Evolutionary conservation across 92 coral and sea anemone genomes (phyloP), one percentile per base, ranked within the genome.

Genomic region (Parazoanthus swiftii): DNA sequence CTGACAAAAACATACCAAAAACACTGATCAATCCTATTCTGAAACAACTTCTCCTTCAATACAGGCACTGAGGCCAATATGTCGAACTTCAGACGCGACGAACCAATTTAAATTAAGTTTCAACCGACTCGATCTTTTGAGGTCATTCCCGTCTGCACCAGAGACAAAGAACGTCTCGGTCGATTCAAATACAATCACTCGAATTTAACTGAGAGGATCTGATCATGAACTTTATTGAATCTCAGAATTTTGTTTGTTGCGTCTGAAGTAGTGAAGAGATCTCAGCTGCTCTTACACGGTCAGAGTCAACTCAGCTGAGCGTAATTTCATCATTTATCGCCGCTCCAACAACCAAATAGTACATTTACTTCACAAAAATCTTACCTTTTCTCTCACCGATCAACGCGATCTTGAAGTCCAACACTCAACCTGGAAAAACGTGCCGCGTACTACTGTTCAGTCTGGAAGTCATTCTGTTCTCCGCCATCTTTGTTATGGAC

Each of bases 21-120:
- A 65, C 14, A 65, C 71, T 65, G 71, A 65, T 65, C 71, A 65
- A 65, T 65, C 71, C 71, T 65, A 65, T 65, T 65, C 71, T 65
- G 71, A 65, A 65, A 65, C 71, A 65, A 65, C 71, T 65, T 65
- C 71, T 14, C 71, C 71, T 65, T 65, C 71, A 65, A 65, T 65
- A 65, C 71, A 65, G 71, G 71, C 71, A 65, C 71, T 65, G 71
- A 65, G 71, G 20, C 71, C 71, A 65, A 65, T 65, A 65, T 65
- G 71, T 65, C 71, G 71, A 65, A 65, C 71, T 65, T 65, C 71
- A 65, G 71, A 65, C 71, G 71, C 71, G 71, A 65, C 71, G 71
- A 65, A 65, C 71, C 71, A 65, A 65, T 65, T 65, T 65, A 65
- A 65, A 65, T 65, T 65, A 65, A 65, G 71, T 65, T 65, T 65